A percentile compares a stretch with the other conserved stretches of the same genome.
phyloP scores from a whole-genome alignment of 1,140 invertebrate species.

The Scaptomyza montana region DNA sequence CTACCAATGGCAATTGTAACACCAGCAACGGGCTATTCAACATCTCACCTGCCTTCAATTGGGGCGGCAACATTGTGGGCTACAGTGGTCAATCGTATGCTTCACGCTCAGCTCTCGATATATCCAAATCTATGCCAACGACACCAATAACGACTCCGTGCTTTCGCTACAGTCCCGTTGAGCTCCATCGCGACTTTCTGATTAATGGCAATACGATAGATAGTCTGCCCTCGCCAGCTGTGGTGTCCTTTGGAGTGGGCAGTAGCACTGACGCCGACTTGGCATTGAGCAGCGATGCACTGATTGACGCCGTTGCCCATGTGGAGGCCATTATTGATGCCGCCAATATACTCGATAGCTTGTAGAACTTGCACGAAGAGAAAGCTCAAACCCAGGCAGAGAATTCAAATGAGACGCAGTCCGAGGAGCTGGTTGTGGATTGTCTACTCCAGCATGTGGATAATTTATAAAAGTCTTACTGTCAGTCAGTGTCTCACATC shows the following conservation, averaged over 20 bases:
- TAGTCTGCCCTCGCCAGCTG: constrained; percentile 54
- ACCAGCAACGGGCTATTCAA: constrained; percentile 65
- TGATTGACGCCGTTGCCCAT: constrained; percentile 67
- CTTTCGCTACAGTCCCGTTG: constrained; percentile 86
- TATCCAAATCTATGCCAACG: constrained; percentile 87
- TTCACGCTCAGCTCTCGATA: constrained; percentile 70
- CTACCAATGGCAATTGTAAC: constrained; percentile 43
- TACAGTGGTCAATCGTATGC: constrained; percentile 33
- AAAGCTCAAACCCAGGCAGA: constrained; percentile 53
- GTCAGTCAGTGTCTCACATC: background rate
- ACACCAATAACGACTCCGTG: constrained; percentile 85
- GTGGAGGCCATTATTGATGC: constrained; percentile 75
- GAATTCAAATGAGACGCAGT: constrained; percentile 20
- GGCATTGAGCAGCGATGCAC: constrained; percentile 50
- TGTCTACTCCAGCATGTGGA: constrained; percentile 67
- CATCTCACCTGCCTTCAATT: constrained; percentile 64
- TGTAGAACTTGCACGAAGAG: constrained; percentile 83
- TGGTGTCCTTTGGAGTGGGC: constrained; percentile 45
- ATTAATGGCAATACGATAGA: constrained; percentile 86
- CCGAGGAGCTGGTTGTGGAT: constrained; percentile 52
- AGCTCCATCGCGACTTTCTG: constrained; percentile 85
- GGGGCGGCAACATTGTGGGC: constrained; percentile 49
- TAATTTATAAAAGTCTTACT: constrained; percentile 45
- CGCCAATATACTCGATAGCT: constrained; percentile 67
- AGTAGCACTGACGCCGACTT: constrained; percentile 38